Percentiles rank a stretch among this genome's conserved stretches.
These are phyloP conservation scores for Micrastur ruficollis DNA, from an alignment of 2,797 vertebrate species.

Conservation along the genomic window DNA sequence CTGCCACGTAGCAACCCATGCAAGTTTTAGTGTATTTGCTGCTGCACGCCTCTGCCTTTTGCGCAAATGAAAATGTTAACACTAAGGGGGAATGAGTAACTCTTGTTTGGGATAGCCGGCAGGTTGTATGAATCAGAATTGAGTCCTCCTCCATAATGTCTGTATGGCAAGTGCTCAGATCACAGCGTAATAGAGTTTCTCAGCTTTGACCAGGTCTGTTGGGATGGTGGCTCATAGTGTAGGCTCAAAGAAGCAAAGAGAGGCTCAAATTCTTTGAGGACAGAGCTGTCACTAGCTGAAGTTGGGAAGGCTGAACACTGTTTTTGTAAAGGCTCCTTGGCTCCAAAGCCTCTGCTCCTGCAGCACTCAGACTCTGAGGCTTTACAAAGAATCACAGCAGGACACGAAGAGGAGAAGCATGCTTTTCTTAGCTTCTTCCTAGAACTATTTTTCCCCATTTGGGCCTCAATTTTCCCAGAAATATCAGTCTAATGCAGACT, in stretches of 20 bases:
- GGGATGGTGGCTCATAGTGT: neutral
- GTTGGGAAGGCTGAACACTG: neutral
- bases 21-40: neutral
- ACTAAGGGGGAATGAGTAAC: neutral
- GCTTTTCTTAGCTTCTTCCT: constrained; percentile 59
- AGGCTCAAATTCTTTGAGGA: neutral
- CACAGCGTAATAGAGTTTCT: neutral
- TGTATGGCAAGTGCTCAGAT: neutral
- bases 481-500: neutral
- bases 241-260: neutral
- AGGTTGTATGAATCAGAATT: neutral
- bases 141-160: neutral
- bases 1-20: neutral
- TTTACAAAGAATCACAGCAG: constrained; percentile 61
- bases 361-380: constrained; percentile 1
- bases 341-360: neutral
- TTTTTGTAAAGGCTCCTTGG: constrained; percentile 10
- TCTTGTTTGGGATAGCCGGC: neutral
- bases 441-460: constrained; percentile 56
- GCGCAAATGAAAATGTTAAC: neutral
- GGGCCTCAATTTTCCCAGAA: constrained; percentile 51
- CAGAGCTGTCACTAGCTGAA: neutral
- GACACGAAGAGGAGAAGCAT: neutral
- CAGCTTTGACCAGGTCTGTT: neutral
- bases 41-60: neutral